Base-by-base conservation (phyloP, 2,113 vertebrate species). In the Dicrurus megarhynchus region DNA sequence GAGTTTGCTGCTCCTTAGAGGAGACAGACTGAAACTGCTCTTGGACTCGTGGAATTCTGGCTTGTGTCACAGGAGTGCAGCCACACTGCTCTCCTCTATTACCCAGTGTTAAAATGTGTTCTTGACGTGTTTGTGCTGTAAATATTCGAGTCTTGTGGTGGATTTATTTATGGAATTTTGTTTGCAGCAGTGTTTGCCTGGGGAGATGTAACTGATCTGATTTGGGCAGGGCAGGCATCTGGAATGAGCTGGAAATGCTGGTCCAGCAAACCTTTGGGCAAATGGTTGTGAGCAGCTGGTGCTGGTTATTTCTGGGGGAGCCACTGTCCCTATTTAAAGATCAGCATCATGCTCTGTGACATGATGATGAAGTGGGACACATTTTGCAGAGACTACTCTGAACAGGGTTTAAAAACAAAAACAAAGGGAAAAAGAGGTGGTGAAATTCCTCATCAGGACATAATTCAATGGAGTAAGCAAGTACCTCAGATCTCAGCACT, bases 41-140 rank as follows among this genome's bases (percentile, higher is more conserved):
- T 41, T 35, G 37, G 28, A 7, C 2, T 6, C 1, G 0, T 21
- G 39, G 55, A 67, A 70, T 2, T 3, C 17, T 57, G 35, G n/a
- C 27, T 71, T 28, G 20, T 7, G 10, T 16, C 11, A 13, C 7
- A 5, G 16, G 26, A 85, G 30, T 1, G 10, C 1, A 4, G 42
- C 60, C 26, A 37, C 6, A 0, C 55, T 4, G 1, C 26, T 52
- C 70, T 76, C 33, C 21, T 47, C 64, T 76, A 17, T 63, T 47
- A 24, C 56, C 18, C 27, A 3, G 0, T 11, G 0, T 59, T 46
- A 1, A 0, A 11, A n/a, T 22, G 59, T 77, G 69, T 84, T 73
- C 35, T 55, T 52, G 39, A 5, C 0, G 0, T 32, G 41, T 61
- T 76, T 49, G 56, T 73, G 67, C 75, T 80, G 68, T 77, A 74